Evolutionary conservation across 2,113 vertebrate genomes (phyloP), one percentile per base, ranked within the genome.

Genomic region (Podocnemis expansa): DNA sequence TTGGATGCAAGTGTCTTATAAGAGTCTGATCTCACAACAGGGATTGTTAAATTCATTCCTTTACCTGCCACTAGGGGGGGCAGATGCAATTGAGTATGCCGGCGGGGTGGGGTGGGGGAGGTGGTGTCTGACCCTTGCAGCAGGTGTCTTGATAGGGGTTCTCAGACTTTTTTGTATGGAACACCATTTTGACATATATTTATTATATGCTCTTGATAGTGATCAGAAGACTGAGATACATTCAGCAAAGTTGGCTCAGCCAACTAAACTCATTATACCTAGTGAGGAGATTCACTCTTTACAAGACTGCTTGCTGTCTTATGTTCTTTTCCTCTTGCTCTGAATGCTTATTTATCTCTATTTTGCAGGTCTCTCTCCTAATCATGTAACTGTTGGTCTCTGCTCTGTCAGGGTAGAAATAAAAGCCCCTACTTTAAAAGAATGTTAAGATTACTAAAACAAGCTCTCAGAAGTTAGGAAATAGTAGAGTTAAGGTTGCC

Each of bases 391-490:
- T 88, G 49, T 43, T 80, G 11, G 41, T 22, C 94, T 91, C 89
- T 79, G 17, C 58, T 12, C 19, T 2, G 5, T 89, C 56, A 90
- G 89, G 85, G 38, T 55, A 93, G 60, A 38, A 27, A 73, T 88
- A 87, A 87, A 1, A 14, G 27, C 78, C 27, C 83, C n/a, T 51
- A 27, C 16, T 2, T 84, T 85, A 60, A 34, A 89, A 94, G 47
- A 54, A 91, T 14, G 4, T 88, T 84, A 88, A 84, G 80, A 58
- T 51, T 76, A 22, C 22, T 63, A 80, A 67, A 8, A 29, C 5
- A 84, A 91, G 34, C 34, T 25, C 93, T 85, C 75, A 80, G 43
- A 90, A 79, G 70, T 80, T 93, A 82, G 90, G 82, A 56, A 82
- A 84, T 27, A 22, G 5, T 88, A 70, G 63, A 88, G 76, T 22